phyloP scores from a whole-genome alignment of 2,888 invertebrate species.

The Macroteleia sp. region DNA sequence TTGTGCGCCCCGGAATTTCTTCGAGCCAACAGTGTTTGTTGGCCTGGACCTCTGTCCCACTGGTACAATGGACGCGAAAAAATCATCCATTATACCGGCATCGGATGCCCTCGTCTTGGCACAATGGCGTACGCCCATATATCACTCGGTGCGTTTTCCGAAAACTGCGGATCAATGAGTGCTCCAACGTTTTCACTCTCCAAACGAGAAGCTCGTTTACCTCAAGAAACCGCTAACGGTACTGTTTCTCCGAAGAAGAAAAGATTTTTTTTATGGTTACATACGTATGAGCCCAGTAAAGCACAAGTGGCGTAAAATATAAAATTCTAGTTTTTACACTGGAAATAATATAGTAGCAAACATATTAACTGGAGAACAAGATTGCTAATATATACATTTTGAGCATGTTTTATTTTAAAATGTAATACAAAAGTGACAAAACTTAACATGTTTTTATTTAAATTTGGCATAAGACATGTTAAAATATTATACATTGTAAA shows the following conservation, averaged over 20 bases:
- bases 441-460: no score
- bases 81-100: constrained; percentile 82
- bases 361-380: no score
- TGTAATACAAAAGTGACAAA: no score
- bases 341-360: no score
- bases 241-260: constrained; percentile 53
- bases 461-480: no score
- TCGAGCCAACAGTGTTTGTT: constrained; percentile 76
- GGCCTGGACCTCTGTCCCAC: constrained; percentile 70
- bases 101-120: constrained; percentile 65
- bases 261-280: no score
- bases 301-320: no score
- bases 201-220: constrained; percentile 70
- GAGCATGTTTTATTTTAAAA: no score
- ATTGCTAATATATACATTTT: no score
- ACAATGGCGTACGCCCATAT: constrained; percentile 82
- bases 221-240: constrained; percentile 6
- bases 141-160: constrained; percentile 80
- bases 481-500: no score
- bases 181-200: constrained; percentile 68
- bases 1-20: constrained; percentile 68
- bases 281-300: no score
- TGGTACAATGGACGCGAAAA: constrained; percentile 81
- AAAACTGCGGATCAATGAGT: constrained; percentile 77
- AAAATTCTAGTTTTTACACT: no score